Evolutionary conservation across 2,888 invertebrate genomes (phyloP).

Genomic region (Reticulitermes lucifugus): DNA sequence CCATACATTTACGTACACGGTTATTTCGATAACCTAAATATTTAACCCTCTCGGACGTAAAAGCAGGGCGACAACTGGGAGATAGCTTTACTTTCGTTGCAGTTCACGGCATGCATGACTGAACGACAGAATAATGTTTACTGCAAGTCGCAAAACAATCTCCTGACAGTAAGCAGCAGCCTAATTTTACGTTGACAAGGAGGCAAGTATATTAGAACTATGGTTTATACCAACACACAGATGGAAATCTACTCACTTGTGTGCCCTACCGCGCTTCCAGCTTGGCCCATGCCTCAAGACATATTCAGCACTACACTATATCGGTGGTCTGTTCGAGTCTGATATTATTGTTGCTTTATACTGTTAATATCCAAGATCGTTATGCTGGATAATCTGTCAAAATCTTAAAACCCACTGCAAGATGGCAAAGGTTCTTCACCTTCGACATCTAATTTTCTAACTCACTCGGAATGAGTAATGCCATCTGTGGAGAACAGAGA

Average conservation of each 20-base stretch:
- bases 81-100: background rate
- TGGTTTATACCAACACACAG: constrained; percentile 10
- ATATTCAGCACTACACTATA: constrained; percentile 26
- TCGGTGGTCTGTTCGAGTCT: background rate
- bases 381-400: constrained; percentile 28
- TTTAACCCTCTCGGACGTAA: too few species aligned
- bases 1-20: too few species aligned
- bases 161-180: background rate
- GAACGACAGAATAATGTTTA: background rate
- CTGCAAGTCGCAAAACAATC: background rate
- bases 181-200: background rate
- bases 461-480: constrained; percentile 29
- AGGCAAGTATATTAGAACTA: background rate
- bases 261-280: constrained; percentile 51
- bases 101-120: background rate
- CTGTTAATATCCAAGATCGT: background rate
- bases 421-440: constrained; percentile 40
- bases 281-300: constrained; percentile 52
- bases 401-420: constrained; percentile 27
- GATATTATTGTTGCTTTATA: background rate
- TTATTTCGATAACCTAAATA: too few species aligned
- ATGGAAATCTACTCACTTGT: constrained; percentile 47
- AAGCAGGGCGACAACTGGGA: too few species aligned
- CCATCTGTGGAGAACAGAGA: constrained; percentile 34
- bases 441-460: constrained; percentile 17